Evolutionary conservation across 37 sponge, comb jelly and placozoan genomes (phyloP), one percentile per base, ranked within the genome.

Genomic region (Hexactinellida sp.): DNA sequence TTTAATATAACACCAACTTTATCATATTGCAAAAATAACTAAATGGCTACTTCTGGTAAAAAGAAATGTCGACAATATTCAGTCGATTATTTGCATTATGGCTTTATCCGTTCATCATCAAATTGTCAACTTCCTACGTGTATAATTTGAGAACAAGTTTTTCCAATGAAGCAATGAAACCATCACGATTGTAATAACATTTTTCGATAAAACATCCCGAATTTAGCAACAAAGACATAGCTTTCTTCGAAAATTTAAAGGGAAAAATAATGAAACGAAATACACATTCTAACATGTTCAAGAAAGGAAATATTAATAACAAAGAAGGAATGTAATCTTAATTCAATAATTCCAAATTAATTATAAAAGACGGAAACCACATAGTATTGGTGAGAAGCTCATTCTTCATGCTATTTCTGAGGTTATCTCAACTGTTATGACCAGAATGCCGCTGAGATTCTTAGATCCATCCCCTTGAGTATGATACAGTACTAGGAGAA

Each of bases 401-500:
- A 63, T 63, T 63, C 76, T 63, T 63, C 76, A 7, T 63, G 76
- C 76, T 63, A 63, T 63, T 63, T 25, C 76, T 32, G 76, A 63
- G 13, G 76, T 63, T 63, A 63, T 63, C 76, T 63, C 76, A 63
- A 63, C 76, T 63, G 76, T 63, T 63, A 63, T 63, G 76, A 63
- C 76, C 76, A 63, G 76, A 63, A 63, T 63, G 25, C 76, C 30
- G 76, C 76, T 23, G 76, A 63, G 30, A 63, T 63, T 63, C 21
- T 63, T n/a, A 63, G 30, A 63, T 63, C 30, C 76, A 63, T 63
- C 30, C 76, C 76, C 76, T 63, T 63, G 5, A 28, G 76, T n/a
- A 63, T n/a, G 76, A 63, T 63, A 63, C 76, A 63, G 76, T 63
- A 23, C 76, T 63, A 63, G 76, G 76, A 63, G 25, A 63, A 63